Percentiles rank a stretch among this genome's conserved stretches.
These are phyloP conservation scores for Lerema accius DNA, from an alignment of 1,140 invertebrate genomes.

Conservation along the genomic window DNA sequence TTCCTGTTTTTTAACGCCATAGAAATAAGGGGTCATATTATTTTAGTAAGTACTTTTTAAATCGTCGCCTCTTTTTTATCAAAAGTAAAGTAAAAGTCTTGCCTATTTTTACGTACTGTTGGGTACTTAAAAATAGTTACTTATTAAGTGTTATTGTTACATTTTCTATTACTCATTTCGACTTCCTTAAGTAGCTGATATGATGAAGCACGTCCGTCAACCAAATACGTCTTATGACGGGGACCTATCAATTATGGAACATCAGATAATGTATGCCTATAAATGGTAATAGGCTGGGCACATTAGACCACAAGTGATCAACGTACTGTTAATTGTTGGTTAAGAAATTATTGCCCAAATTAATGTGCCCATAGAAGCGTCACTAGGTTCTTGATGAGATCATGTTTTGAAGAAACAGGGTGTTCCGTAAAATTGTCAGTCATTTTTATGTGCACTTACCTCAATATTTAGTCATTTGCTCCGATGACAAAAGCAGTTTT, in stretches of 20 bases:
- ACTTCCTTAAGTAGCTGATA: not conserved
- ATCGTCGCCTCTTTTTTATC: too few species aligned
- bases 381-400: not conserved
- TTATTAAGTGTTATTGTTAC: too few species aligned
- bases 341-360: conserved; percentile 45
- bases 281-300: conserved; percentile 48
- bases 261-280: conserved; percentile 39
- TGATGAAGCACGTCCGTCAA: conserved; percentile 20
- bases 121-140: too few species aligned
- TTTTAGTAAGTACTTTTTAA: too few species aligned
- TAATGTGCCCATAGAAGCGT: conserved; percentile 50
- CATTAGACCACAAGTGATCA: conserved; percentile 45
- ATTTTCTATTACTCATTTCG: not conserved
- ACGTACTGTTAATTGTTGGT: conserved; percentile 50
- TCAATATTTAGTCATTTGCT: too few species aligned
- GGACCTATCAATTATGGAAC: conserved; percentile 42
- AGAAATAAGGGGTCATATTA: too few species aligned
- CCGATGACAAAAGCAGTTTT: not conserved
- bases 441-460: too few species aligned
- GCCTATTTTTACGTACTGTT: too few species aligned
- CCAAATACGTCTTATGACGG: not conserved
- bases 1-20: too few species aligned
- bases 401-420: conserved; percentile 21
- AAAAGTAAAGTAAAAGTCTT: too few species aligned
- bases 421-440: conserved; percentile 1